phyloP scores from a whole-genome alignment of 1,140 invertebrate genomes.

The Nasonia vitripennis region DNA sequence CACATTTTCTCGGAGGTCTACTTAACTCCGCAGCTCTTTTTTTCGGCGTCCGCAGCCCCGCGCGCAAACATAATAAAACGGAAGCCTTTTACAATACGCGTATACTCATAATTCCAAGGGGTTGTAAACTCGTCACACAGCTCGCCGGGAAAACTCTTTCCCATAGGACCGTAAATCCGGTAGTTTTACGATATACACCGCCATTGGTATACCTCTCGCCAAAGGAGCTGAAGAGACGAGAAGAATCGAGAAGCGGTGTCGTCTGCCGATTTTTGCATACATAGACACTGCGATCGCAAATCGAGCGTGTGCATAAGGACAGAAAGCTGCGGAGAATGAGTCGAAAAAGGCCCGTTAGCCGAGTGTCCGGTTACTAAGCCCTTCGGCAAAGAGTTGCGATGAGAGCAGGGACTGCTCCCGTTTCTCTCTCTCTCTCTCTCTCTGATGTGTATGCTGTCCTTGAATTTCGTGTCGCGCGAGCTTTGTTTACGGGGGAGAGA shows the following conservation, averaged over 20 bases:
- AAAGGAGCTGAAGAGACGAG: background rate
- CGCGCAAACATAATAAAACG: conserved; percentile 32
- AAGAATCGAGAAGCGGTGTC: background rate
- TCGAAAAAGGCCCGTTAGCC: conserved; percentile 49
- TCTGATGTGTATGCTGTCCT: background rate
- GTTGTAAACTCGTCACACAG: background rate
- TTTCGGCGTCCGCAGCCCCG: background rate
- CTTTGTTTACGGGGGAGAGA: conserved; percentile 23
- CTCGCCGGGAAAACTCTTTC: background rate
- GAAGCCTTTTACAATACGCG: background rate
- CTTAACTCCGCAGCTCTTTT: conserved; percentile 44
- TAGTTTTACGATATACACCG: conserved; percentile 18
- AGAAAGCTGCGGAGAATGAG: background rate
- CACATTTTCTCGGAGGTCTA: conserved; percentile 3
- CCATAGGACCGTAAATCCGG: conserved; percentile 36
- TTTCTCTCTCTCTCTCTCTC: background rate
- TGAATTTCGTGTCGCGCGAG: conserved; percentile 4
- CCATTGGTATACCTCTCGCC: no score
- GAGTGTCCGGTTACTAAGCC: conserved; percentile 68
- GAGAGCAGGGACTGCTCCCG: background rate
- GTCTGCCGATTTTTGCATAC: conserved; percentile 7
- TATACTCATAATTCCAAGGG: background rate
- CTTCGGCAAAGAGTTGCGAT: conserved; percentile 67
- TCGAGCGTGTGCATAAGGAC: conserved; percentile 14
- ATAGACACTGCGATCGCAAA: background rate